Base-by-base conservation (phyloP, 2,888 invertebrate genomes). In the Hecatera dysodea region DNA sequence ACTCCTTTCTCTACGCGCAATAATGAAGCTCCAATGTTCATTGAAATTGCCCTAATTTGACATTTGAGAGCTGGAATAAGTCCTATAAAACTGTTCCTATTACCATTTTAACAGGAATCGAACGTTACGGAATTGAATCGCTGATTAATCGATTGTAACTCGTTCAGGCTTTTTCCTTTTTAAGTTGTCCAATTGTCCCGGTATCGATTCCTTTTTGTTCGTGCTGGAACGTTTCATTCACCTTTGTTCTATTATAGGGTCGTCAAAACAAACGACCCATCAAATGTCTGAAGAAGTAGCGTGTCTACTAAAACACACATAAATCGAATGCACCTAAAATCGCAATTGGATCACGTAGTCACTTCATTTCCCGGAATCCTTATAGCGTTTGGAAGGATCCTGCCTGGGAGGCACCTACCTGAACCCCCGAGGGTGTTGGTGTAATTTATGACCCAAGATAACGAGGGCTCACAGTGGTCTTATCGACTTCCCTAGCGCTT, bases 311-410 rank as follows among this genome's bases (percentile, higher is more conserved):
- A 83, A 90, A 89, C 87, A 87, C 81, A 88, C 86, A 90, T 88
- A 90, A 93, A 92, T 93, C 91, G 91, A 93, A 92, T 95, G 94
- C 94, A 94, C 90, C 93, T 93, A 89, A 93, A 95, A 95, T 94
- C 90, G 93, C 95, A 95, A 95, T 95, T 95, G 95, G 95, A 95
- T 95, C 95, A 95, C 95, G 95, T 95, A 95, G 93, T 89, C 91
- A 92, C 93, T 94, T 94, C 94, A 95, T 95, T 95, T 94, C 93
- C 93, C 90, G 90, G 92, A 90, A 92, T 92, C 89, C 90, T 91
- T 88, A 89, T 90, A 87, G 88, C 90, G 88, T 92, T 93, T 92
- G 91, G 87, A 88, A 91, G 89, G 90, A 91, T 89, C 88, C 84
- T 82, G 85, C 79, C 77, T 84, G 90, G 90, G 91, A 89, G 90